Percentiles rank a stretch among this genome's conserved stretches.
Conservation (phyloP, 2,888 invertebrate genomes). For the Dicyrtoma fusca region DNA sequence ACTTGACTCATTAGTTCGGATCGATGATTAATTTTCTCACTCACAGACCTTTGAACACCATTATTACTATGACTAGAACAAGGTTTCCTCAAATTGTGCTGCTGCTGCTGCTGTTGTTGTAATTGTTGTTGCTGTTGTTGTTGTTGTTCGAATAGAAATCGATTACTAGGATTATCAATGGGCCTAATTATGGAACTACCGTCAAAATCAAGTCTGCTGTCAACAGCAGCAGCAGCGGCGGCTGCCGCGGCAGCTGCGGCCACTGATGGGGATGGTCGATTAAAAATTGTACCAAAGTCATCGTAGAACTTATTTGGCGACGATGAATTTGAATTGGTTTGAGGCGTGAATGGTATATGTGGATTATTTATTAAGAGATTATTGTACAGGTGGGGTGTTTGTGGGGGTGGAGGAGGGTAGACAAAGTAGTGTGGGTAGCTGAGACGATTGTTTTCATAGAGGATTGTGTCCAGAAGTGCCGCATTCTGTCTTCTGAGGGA, state of each 20-base stretch:
- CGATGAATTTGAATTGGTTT: constrained; percentile 32
- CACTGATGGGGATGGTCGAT: constrained; percentile 3
- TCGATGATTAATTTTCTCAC: constrained; percentile 82
- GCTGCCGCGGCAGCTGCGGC: constrained; percentile 12
- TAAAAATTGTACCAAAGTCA: constrained; percentile 30
- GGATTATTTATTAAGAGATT: constrained; percentile 35
- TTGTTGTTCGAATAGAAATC: constrained; percentile 35
- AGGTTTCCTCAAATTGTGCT: too few relatives aligned
- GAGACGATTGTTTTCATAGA: constrained; percentile 49
- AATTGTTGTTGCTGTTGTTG: constrained; percentile 10
- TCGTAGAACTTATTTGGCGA: constrained; percentile 39
- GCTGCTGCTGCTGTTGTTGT: too few relatives aligned
- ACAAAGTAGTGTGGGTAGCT: constrained; percentile 31
- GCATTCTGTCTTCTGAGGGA: constrained; percentile 55
- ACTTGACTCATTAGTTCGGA: constrained; percentile 84
- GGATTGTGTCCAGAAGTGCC: constrained; percentile 50
- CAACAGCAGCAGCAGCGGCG: constrained; percentile 6
- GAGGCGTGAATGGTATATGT: constrained; percentile 21
- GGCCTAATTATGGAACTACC: constrained; percentile 8
- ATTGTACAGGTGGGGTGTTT: constrained; percentile 16
- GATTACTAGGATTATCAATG: constrained; percentile 13
- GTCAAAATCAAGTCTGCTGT: too few relatives aligned
- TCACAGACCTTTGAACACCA: constrained; percentile 68
- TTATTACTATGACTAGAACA: constrained; percentile 1
- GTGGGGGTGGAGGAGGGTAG: constrained; percentile 18